Evolutionary conservation across 1,140 invertebrate genomes (phyloP).

Genomic region (Drosophila saltans): DNA sequence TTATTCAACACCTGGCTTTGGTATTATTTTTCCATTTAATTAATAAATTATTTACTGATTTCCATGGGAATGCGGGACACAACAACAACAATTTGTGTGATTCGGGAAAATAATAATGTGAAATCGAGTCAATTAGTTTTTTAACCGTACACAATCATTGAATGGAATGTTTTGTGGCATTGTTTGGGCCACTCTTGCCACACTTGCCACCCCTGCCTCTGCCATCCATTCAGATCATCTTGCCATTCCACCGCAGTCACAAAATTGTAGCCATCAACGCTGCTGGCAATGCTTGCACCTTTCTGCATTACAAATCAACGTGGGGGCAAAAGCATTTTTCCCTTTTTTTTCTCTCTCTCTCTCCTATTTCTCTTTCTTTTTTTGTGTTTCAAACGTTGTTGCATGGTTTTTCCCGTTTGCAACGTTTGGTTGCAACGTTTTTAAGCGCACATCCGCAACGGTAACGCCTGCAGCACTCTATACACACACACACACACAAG

Average conservation of each 20-base stretch:
- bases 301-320: constrained; percentile 77
- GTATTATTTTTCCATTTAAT: background rate
- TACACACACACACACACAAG: constrained; percentile 38
- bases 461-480: constrained; percentile 75
- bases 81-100: background rate
- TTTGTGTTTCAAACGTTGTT: constrained; percentile 7
- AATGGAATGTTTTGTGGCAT: constrained; percentile 49
- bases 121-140: constrained; percentile 74
- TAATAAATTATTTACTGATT: background rate
- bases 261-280: constrained; percentile 39
- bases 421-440: constrained; percentile 39
- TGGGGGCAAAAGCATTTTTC: constrained; percentile 28
- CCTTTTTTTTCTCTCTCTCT: background rate
- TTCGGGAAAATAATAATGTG: constrained; percentile 1
- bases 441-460: constrained; percentile 71
- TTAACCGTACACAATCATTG: constrained; percentile 33
- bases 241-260: too few species aligned
- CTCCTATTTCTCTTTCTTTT: too few species aligned
- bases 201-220: background rate
- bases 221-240: background rate
- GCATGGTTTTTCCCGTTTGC: constrained; percentile 23
- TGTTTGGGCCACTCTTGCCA: background rate
- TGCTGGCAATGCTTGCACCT: constrained; percentile 64
- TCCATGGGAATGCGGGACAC: background rate
- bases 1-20: too few species aligned